These are phyloP conservation scores for Mizuhopecten yessoensis DNA, from an alignment of 1,140 invertebrate species.

Conservation along the genomic window DNA sequence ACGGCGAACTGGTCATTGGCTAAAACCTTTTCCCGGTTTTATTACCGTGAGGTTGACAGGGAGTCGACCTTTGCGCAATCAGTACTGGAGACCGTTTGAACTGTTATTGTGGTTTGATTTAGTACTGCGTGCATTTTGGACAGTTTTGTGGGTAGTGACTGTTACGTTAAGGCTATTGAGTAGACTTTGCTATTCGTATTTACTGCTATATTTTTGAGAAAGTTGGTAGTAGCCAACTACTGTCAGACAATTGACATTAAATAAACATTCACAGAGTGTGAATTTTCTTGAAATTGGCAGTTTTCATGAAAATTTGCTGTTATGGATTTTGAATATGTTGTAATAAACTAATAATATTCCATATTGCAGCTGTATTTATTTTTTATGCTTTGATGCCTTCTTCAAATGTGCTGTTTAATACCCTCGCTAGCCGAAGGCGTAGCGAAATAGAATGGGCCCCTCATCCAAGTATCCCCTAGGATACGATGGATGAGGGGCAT, in stretches of 20 bases:
- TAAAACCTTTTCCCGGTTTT: constrained; percentile 56
- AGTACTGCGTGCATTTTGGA: too few species aligned
- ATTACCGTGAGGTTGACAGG: constrained; percentile 42
- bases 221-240: too few species aligned
- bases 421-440: constrained; percentile 43
- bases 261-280: background rate
- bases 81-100: too few species aligned
- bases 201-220: too few species aligned
- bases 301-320: background rate
- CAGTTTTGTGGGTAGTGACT: background rate
- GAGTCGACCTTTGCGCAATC: background rate
- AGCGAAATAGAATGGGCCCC: too few species aligned
- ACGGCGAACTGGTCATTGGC: constrained; percentile 55
- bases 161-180: background rate
- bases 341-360: too few species aligned
- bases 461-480: too few species aligned
- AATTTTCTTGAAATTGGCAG: background rate
- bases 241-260: background rate
- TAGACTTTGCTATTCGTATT: background rate
- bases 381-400: background rate
- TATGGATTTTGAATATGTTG: background rate
- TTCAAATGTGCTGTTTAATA: background rate
- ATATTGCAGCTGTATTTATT: too few species aligned
- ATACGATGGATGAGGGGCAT: too few species aligned
- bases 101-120: too few species aligned